Base-by-base conservation (phyloP, 2,113 vertebrate genomes). In the Ameiurus melas region DNA sequence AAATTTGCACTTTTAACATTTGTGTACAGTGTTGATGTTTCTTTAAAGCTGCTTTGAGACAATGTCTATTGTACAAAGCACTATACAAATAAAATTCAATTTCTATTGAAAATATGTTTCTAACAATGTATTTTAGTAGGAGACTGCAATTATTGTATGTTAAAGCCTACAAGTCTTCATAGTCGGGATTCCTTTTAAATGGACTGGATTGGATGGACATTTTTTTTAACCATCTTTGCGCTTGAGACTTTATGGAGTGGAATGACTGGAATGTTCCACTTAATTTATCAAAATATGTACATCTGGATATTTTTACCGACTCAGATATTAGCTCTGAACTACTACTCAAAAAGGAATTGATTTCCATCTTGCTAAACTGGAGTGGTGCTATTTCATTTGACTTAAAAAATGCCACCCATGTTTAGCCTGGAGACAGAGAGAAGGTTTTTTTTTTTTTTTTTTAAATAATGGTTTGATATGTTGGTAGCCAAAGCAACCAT, bases 201-300 rank as follows among this genome's bases (percentile, higher is more conserved):
- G 39, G 73, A 85, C 60, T 39, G 25, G 43, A 9, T 39, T 33
- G 55, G 12, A 62, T n/a, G 73, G 62, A 85, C 75, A 27, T 85
- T 79, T 87, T 86, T 39, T 71, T 83, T 39, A 66, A 88, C 75
- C 81, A 79, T 86, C 82, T 84, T 85, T 27, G 57, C 71, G 87
- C 89, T 92, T 58, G 47, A 86, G 91, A 90, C 91, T 93, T 92
- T 92, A 91, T 85, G 89, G 84, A 86, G 85, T 75, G 90, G 93
- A 94, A 95, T 94, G 93, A 91, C 70, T 81, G 92, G 94, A 95
- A 94, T 95, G 93, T 93, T 94, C 93, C 92, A 91, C 88, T 86
- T 90, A 90, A 93, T 90, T 93, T 94, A 93, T 94, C 92, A 93
- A 93, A 94, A 93, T 92, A 94, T 93, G 93, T 91, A 88, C 62